Evolutionary conservation across 2,888 invertebrate species (phyloP).

Genomic region (Germaria angustata): DNA sequence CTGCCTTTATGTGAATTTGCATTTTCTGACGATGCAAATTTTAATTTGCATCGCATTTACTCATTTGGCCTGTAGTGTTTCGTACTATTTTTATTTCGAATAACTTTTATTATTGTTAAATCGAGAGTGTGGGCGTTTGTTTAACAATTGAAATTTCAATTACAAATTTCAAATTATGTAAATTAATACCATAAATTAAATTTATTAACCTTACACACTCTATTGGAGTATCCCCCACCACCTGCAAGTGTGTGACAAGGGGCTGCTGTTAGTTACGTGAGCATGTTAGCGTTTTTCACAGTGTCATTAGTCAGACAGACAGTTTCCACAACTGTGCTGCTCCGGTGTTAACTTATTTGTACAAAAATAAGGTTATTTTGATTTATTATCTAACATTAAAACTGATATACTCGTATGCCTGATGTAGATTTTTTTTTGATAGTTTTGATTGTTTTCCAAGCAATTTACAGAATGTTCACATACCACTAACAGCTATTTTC

Average conservation of each 20-base stretch:
- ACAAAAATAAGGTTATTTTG: conserved; percentile 46
- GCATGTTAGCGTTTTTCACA: conserved; percentile 2
- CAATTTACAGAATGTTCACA: too few species aligned
- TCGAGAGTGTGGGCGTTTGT: conserved; percentile 51
- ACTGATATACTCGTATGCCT: background rate
- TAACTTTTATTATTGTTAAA: conserved; percentile 32
- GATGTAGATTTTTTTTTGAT: too few species aligned
- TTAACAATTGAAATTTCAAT: conserved; percentile 61
- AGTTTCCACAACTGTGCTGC: background rate
- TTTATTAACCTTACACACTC: conserved; percentile 43
- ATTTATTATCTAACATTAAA: conserved; percentile 54
- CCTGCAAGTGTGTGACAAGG: background rate
- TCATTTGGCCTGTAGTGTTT: conserved; percentile 54
- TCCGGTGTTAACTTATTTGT: conserved; percentile 13
- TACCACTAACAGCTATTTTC: too few species aligned
- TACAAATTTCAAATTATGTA: conserved; percentile 61
- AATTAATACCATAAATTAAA: conserved; percentile 56
- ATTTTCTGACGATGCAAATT: background rate
- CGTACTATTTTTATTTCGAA: background rate
- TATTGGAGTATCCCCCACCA: conserved; percentile 24
- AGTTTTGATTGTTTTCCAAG: too few species aligned
- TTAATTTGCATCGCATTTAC: conserved; percentile 42
- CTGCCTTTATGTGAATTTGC: background rate
- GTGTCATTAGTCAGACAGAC: conserved; percentile 31
- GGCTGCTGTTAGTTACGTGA: background rate